Evolutionary conservation across 1,140 invertebrate species (phyloP).

Genomic region (Zaprionus camerounensis): DNA sequence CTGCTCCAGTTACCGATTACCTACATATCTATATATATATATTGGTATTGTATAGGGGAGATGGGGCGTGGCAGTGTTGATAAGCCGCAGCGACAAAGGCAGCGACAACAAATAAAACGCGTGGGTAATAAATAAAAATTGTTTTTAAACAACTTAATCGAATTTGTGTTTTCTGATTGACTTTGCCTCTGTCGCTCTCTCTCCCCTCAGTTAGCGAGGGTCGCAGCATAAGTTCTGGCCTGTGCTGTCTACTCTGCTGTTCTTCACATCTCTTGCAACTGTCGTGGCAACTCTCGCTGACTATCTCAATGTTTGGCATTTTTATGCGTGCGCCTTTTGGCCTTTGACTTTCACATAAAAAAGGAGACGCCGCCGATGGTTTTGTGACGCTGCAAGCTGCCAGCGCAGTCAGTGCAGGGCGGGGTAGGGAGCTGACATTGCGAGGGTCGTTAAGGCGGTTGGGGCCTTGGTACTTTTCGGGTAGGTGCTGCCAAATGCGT

Average conservation of each 20-base stretch:
- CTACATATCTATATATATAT: not conserved
- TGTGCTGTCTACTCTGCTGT: not conserved
- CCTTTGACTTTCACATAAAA: conserved; percentile 80
- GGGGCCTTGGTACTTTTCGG: conserved; percentile 18
- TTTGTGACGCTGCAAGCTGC: conserved; percentile 13
- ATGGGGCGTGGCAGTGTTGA: conserved; percentile 28
- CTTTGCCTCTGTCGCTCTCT: conserved; percentile 21
- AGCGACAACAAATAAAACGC: conserved; percentile 58
- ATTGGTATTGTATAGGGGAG: not conserved
- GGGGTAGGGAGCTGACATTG: not conserved
- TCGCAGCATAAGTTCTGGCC: not conserved
- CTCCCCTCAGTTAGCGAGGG: conserved; percentile 5
- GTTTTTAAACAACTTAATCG: conserved; percentile 83
- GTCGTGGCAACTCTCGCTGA: conserved; percentile 44
- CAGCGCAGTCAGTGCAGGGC: not conserved
- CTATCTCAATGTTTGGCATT: conserved; percentile 46
- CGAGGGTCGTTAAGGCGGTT: conserved; percentile 19
- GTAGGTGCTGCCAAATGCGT: conserved; percentile 62
- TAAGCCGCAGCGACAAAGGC: conserved; percentile 51
- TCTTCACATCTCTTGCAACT: not conserved
- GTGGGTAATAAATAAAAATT: conserved; percentile 79
- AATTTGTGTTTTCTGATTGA: conserved; percentile 80
- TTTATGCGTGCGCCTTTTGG: conserved; percentile 75
- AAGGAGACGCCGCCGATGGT: conserved; percentile 50
- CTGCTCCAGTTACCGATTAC: not conserved